phyloP scores from a whole-genome alignment of 2,113 vertebrate genomes.

The Octodon degus region DNA sequence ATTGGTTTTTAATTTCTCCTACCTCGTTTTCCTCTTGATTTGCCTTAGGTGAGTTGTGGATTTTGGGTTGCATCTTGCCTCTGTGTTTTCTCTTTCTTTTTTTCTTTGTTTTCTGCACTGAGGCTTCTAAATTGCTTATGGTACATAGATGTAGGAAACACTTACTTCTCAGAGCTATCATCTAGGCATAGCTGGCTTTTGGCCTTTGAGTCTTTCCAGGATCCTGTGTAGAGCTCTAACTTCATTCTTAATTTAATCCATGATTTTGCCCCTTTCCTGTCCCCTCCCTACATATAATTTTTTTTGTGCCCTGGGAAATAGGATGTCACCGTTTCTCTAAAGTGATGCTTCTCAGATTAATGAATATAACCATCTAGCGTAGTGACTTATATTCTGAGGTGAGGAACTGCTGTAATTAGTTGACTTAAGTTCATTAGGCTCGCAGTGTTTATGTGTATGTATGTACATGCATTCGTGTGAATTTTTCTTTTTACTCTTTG shows the following conservation, averaged over 20 bases:
- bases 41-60: background rate
- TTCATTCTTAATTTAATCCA: background rate
- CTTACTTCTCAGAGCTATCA: background rate
- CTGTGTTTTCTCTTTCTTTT: background rate
- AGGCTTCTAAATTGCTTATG: background rate
- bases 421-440: background rate
- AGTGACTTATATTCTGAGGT: background rate
- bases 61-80: background rate
- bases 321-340: slow-evolving; percentile 19
- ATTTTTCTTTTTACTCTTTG: slow-evolving; percentile 4
- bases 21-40: background rate
- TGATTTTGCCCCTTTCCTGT: background rate
- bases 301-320: background rate
- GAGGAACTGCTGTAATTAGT: background rate
- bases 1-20: background rate
- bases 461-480: background rate
- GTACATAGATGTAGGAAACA: background rate
- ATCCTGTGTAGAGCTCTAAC: background rate
- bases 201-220: background rate
- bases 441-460: background rate
- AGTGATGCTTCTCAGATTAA: background rate
- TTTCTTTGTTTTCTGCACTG: background rate
- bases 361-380: background rate
- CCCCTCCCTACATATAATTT: background rate
- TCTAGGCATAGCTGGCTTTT: background rate